phyloP scores from a whole-genome alignment of 2,113 vertebrate genomes.

The Macheiramphus alcinus region DNA sequence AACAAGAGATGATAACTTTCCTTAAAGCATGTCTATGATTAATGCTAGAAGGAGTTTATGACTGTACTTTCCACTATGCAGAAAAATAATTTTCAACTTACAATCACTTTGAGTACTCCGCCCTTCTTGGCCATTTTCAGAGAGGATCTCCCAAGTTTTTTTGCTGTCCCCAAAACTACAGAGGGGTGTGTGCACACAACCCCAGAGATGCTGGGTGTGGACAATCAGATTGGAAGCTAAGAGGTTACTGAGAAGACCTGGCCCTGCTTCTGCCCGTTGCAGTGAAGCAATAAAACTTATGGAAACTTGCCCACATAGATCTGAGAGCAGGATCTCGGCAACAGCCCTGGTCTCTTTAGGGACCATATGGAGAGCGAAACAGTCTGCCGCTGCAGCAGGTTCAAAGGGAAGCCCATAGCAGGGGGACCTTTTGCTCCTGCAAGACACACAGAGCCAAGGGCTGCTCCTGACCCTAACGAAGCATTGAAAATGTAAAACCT shows the following conservation, averaged over 20 bases:
- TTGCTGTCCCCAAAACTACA: background rate
- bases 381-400: background rate
- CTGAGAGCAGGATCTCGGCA: background rate
- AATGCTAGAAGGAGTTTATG: slow-evolving; percentile 15
- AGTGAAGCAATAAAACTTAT: background rate
- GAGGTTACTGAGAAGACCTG: background rate
- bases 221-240: background rate
- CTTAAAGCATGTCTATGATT: background rate
- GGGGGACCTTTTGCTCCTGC: background rate
- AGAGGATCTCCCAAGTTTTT: slow-evolving; percentile 42
- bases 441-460: background rate
- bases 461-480: background rate
- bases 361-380: background rate
- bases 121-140: slow-evolving; percentile 30
- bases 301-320: background rate
- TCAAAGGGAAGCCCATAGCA: background rate
- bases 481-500: background rate
- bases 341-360: background rate
- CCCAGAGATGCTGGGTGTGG: slow-evolving; percentile 45
- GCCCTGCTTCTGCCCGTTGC: background rate
- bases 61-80: slow-evolving; percentile 34
- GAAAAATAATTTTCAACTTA: slow-evolving; percentile 27
- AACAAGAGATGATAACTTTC: background rate
- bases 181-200: slow-evolving; percentile 6
- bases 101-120: background rate